Conservation (phyloP, 2,113 vertebrate genomes). For the Actenoides hombroni region DNA sequence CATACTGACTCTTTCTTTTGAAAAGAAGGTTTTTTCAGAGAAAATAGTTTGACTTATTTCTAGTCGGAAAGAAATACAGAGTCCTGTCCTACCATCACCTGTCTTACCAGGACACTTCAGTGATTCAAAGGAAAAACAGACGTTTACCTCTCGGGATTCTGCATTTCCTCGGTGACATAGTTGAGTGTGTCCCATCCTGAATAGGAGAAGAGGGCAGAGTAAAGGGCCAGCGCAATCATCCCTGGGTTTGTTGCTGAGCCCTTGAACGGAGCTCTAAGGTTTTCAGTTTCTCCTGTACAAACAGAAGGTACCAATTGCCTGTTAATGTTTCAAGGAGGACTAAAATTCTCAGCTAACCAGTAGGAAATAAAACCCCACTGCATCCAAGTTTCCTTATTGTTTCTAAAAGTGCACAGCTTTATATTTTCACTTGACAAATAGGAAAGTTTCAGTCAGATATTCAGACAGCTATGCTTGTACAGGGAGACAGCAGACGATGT, state of each 20-base stretch:
- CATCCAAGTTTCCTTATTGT: not conserved
- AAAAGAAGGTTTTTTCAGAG: not conserved
- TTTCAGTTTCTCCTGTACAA: conserved; percentile 74
- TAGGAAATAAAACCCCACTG: not conserved
- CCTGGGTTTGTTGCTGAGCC: conserved; percentile 79
- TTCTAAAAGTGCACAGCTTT: not conserved
- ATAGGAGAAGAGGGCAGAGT: conserved; percentile 90
- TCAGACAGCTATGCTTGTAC: not conserved
- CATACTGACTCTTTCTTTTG: not conserved
- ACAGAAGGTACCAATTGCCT: not conserved
- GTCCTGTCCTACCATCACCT: not conserved
- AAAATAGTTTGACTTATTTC: not conserved
- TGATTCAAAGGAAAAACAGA: not conserved
- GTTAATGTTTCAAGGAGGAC: not conserved
- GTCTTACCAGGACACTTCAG: not conserved
- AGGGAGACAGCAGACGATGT: not conserved
- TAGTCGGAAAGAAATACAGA: not conserved
- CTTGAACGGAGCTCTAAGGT: conserved; percentile 77
- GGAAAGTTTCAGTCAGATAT: not conserved
- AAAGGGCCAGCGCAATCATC: conserved; percentile 82
- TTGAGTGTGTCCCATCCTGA: conserved; percentile 88
- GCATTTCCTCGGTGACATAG: conserved; percentile 88
- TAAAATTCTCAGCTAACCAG: not conserved
- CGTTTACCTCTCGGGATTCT: conserved; percentile 82
- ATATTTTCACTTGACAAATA: not conserved